Evolutionary conservation across 2,888 invertebrate species (phyloP).

Genomic region (Drosophila dives): DNA sequence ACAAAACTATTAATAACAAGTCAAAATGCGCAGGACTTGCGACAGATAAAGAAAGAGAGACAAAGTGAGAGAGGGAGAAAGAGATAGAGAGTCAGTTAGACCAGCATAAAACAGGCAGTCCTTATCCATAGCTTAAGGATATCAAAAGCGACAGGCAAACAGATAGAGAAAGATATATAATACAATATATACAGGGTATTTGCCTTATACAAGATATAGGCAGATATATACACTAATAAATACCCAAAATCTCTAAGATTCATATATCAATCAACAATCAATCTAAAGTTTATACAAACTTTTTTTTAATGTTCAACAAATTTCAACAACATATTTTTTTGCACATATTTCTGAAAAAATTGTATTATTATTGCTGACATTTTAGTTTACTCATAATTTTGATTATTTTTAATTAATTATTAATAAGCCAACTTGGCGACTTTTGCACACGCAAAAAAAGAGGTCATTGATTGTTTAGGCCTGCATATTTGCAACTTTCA

Average conservation of each 20-base stretch:
- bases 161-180: not conserved
- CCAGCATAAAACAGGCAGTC: not conserved
- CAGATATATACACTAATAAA: not conserved
- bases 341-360: not conserved
- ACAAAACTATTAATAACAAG: slow-evolving; percentile 58
- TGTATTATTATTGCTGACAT: slow-evolving; percentile 38
- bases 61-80: not conserved
- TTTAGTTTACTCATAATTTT: not conserved
- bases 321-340: slow-evolving; percentile 11
- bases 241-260: not conserved
- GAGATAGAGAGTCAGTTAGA: not conserved
- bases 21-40: slow-evolving; percentile 22
- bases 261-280: not conserved
- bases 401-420: slow-evolving; percentile 32
- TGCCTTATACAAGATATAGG: not conserved
- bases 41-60: not conserved
- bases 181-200: not conserved
- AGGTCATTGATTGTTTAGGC: slow-evolving; percentile 64
- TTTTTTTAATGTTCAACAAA: slow-evolving; percentile 39
- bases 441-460: slow-evolving; percentile 47
- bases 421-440: slow-evolving; percentile 61
- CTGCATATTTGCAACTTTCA: slow-evolving; percentile 17
- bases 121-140: not conserved
- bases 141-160: not conserved
- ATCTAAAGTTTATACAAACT: not conserved